Evolutionary conservation across 2,797 vertebrate species (phyloP), one percentile per base, ranked within the genome.

Genomic region (Chiropotes sagulatus): DNA sequence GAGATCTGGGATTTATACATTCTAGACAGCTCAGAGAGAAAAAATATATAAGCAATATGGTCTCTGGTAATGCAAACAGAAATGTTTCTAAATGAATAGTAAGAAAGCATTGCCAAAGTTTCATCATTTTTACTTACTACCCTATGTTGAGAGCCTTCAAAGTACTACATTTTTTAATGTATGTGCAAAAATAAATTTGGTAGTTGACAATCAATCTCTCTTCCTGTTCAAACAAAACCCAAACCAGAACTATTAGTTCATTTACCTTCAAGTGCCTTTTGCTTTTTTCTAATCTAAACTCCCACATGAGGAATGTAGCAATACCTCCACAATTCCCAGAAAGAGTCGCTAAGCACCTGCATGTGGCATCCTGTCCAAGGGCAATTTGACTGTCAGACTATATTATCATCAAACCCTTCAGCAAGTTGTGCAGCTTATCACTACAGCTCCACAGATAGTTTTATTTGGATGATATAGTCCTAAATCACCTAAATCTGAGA

Each of bases 101-200:
- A 91, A 87, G 70, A 88, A 64, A 88, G 30, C 33, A 73, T 24
- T 92, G 26, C 4, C 13, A 57, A 83, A 83, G 30, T 94, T 95
- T 87, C 30, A 50, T 93, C 94, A n/a, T 76, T 78, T 28, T 87
- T 95, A 44, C 39, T 79, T 80, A 73, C 75, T 88, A 64, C 61
- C 46, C 50, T 61, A 72, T 61, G 52, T 54, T 96, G 85, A 91
- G 39, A 96, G 17, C 12, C 50, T 88, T 2, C 30, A 33, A 95
- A 97, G 50, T 78, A 8, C n/a, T 82, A 52, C 28, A 64, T 86
- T 97, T 96, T 96, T 24, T 58, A 94, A 88, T 70, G 9, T 33
- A 78, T 58, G 44, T 81, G 44, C 92, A 89, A 97, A 93, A 96
- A 94, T 81, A 46, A 88, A 28, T 90, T 86, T 36, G 57, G 24